phyloP scores from a whole-genome alignment of 2,113 vertebrate genomes.

The cattle (Bos taurus) region DNA sequence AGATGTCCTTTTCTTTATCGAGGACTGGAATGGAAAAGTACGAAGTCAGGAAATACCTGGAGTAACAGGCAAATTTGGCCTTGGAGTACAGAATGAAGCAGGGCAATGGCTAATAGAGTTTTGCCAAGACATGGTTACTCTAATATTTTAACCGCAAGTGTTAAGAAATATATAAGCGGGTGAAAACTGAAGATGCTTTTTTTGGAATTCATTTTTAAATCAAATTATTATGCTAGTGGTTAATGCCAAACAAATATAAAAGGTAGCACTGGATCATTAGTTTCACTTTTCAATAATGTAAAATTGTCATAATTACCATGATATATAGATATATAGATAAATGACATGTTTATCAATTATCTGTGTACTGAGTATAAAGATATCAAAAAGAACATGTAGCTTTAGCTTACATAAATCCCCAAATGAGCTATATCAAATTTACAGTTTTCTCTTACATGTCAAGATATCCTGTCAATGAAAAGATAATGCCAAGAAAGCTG shows the following conservation, averaged over 20 bases:
- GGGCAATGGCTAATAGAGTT: too few species aligned
- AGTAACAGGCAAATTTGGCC: too few species aligned
- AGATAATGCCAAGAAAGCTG: not conserved
- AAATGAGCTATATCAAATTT: not conserved
- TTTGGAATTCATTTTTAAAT: conserved; percentile 14
- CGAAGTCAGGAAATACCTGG: too few species aligned
- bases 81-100: too few species aligned
- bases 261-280: not conserved
- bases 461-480: not conserved
- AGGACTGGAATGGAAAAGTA: too few species aligned
- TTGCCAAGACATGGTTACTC: not conserved
- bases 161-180: not conserved
- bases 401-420: not conserved
- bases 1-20: too few species aligned
- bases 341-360: not conserved
- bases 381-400: not conserved
- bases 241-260: not conserved
- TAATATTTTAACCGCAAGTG: not conserved
- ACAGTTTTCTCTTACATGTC: not conserved
- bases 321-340: not conserved
- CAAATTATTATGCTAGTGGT: conserved; percentile 14
- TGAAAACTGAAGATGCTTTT: not conserved
- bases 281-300: not conserved
- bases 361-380: not conserved
- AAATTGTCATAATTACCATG: not conserved